These are phyloP conservation scores for Phalacrocorax carbo DNA, from an alignment of 2,113 vertebrate genomes.

Conservation along the genomic window DNA sequence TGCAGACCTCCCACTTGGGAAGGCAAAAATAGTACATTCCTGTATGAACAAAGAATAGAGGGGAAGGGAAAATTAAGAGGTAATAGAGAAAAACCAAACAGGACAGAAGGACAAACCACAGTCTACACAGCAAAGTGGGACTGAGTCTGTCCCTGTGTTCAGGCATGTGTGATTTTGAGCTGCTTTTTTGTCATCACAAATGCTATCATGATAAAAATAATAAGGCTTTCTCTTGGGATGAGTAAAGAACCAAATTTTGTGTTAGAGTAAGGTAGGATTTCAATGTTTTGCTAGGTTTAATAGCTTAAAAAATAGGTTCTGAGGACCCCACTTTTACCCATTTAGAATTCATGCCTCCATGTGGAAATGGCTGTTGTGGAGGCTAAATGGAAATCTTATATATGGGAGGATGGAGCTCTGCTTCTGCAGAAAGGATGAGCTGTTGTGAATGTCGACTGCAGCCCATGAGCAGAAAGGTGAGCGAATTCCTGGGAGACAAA, in stretches of 20 bases:
- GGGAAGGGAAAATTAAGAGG: not conserved
- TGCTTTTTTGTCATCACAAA: not conserved
- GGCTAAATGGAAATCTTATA: not conserved
- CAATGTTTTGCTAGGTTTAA: not conserved
- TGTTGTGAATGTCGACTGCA: not conserved
- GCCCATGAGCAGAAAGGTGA: not conserved
- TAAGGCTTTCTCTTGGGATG: not conserved
- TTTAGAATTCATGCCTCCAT: not conserved
- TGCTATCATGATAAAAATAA: not conserved
- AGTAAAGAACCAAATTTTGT: not conserved
- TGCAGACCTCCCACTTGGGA: rapidly evolving
- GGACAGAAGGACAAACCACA: not conserved
- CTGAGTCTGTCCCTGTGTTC: not conserved
- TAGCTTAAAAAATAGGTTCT: not conserved
- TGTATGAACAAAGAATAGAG: not conserved
- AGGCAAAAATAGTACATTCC: not conserved
- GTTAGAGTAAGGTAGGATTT: not conserved
- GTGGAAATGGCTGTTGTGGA: not conserved
- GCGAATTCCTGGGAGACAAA: not conserved
- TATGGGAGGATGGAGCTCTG: not conserved
- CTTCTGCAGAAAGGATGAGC: not conserved
- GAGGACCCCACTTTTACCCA: not conserved
- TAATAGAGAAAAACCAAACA: not conserved
- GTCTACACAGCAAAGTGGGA: not conserved
- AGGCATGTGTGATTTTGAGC: not conserved